Conservation (phyloP, 2,888 invertebrate species). For the Sinopyrophorus schimmeli region DNA sequence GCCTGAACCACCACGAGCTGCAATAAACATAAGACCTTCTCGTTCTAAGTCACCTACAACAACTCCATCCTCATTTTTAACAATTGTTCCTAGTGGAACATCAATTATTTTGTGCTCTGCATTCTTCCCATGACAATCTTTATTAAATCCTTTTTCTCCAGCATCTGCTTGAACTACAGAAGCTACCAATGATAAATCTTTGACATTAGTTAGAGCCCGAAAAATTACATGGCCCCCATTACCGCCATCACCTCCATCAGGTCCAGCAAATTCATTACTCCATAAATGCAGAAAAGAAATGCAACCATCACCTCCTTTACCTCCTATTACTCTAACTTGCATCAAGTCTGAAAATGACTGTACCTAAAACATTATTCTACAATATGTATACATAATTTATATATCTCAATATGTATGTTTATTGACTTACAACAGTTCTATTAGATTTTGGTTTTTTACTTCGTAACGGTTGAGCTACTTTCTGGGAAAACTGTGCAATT, state of each 20-base stretch:
- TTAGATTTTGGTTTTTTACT: constrained; percentile 57
- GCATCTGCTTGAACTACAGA: constrained; percentile 64
- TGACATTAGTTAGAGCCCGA: constrained; percentile 68
- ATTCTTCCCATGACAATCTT: constrained; percentile 82
- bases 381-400: too few species aligned
- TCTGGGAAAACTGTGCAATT: constrained; percentile 18
- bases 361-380: constrained; percentile 47
- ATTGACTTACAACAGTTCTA: constrained; percentile 50
- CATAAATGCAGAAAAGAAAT: constrained; percentile 83
- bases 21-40: constrained; percentile 81
- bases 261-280: constrained; percentile 88
- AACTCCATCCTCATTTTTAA: constrained; percentile 62
- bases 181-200: constrained; percentile 70
- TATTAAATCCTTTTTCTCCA: constrained; percentile 75
- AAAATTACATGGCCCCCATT: constrained; percentile 94
- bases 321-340: constrained; percentile 69
- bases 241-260: constrained; percentile 97
- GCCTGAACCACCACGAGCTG: constrained; percentile 93
- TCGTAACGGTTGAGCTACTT: constrained; percentile 51
- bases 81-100: constrained; percentile 83
- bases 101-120: constrained; percentile 70
- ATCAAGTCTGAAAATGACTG: constrained; percentile 71
- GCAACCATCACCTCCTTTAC: constrained; percentile 92
- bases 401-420: too few species aligned
- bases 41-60: constrained; percentile 70